phyloP scores from a whole-genome alignment of 2,797 vertebrate genomes.

The Sphenopsis melanotis region DNA sequence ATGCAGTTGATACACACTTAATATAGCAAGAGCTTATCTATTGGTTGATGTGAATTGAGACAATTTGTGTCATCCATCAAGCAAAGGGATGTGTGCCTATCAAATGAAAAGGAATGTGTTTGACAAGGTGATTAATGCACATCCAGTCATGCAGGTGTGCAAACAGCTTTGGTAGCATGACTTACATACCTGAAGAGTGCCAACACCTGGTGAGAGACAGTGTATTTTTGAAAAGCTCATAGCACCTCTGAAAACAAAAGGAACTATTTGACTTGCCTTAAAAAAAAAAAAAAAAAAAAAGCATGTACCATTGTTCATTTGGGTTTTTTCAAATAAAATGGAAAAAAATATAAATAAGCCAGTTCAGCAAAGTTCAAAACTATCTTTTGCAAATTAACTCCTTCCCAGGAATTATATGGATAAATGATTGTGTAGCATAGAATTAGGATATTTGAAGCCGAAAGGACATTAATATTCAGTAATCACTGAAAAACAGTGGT shows the following conservation, averaged over 20 bases:
- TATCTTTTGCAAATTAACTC: neutral
- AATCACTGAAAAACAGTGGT: neutral
- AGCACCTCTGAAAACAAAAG: neutral
- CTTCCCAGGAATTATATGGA: neutral
- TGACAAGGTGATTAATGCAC: neutral
- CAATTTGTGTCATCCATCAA: neutral
- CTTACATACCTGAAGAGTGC: neutral
- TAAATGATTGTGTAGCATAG: neutral
- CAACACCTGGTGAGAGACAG: neutral
- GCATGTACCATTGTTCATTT: neutral
- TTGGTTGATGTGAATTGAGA: neutral
- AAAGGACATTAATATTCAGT: neutral
- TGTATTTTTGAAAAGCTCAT: neutral
- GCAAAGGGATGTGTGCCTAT: neutral
- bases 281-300: neutral
- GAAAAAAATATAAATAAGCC: rapidly evolving
- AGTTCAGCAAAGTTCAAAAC: neutral
- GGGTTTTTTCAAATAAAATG: neutral
- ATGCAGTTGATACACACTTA: neutral
- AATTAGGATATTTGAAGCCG: neutral
- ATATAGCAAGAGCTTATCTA: neutral
- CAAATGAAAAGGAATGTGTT: neutral
- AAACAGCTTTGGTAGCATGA: neutral
- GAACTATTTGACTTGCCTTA: neutral
- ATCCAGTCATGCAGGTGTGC: neutral